These are phyloP conservation scores for Drosophila varians DNA, from an alignment of 1,140 invertebrate species.

Conservation along the genomic window DNA sequence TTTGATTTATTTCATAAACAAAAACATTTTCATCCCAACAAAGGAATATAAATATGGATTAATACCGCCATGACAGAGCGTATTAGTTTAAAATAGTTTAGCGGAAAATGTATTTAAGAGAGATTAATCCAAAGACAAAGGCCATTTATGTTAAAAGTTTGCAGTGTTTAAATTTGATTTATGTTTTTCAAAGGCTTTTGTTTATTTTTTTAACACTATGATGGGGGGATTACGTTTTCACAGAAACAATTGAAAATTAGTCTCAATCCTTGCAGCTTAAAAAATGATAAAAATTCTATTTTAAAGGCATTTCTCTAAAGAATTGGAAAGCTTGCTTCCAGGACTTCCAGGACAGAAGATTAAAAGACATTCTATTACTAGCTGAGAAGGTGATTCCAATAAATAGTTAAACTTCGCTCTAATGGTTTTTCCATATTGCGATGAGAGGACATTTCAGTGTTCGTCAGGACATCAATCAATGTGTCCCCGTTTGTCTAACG, in stretches of 20 bases:
- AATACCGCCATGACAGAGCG: neutral
- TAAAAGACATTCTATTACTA: neutral
- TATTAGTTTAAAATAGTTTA: neutral
- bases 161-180: neutral
- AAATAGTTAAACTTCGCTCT: neutral
- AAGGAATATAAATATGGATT: neutral
- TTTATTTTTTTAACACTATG: neutral
- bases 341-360: neutral
- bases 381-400: neutral
- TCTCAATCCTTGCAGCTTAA: too few relatives aligned
- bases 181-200: neutral
- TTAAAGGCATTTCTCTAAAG: too few relatives aligned
- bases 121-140: neutral
- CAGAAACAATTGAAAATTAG: too few relatives aligned
- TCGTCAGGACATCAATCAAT: slow-evolving; percentile 25
- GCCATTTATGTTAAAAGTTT: too few relatives aligned
- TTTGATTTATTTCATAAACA: neutral
- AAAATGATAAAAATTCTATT: too few relatives aligned
- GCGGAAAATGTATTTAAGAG: neutral
- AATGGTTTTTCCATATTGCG: neutral
- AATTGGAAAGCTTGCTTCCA: too few relatives aligned
- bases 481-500: slow-evolving; percentile 15
- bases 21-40: neutral
- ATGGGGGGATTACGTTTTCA: neutral
- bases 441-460: neutral